These are phyloP conservation scores for Greenwoodochromis staneri DNA, from an alignment of 2,113 vertebrate species.

Conservation along the genomic window DNA sequence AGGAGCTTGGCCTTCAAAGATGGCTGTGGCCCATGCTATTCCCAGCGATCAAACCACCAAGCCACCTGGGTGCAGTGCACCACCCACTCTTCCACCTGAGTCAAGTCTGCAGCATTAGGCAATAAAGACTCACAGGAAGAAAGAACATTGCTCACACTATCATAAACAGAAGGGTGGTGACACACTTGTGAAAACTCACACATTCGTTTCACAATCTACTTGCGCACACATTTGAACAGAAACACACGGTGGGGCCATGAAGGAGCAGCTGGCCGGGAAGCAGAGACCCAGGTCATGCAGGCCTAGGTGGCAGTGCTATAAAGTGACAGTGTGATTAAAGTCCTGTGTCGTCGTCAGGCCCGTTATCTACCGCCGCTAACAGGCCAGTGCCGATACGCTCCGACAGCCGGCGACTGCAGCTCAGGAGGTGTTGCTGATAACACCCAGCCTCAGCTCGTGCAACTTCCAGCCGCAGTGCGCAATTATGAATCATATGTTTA, in stretches of 20 bases:
- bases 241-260: background rate
- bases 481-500: conserved; percentile 16
- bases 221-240: background rate
- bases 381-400: conserved; percentile 28
- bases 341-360: conserved; percentile 28
- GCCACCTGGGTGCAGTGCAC: background rate
- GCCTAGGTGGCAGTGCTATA: conserved; percentile 43
- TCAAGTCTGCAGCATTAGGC: background rate
- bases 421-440: conserved; percentile 43
- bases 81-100: background rate
- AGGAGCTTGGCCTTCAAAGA: background rate
- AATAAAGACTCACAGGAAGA: background rate
- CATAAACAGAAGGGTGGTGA: background rate
- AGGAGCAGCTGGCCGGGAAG: conserved; percentile 8
- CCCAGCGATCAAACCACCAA: background rate
- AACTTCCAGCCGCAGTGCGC: background rate
- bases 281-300: conserved; percentile 15
- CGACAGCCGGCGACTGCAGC: conserved; percentile 33
- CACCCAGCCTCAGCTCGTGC: background rate
- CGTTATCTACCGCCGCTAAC: conserved; percentile 59
- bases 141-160: background rate
- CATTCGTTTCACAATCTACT: background rate
- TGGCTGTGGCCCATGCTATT: background rate
- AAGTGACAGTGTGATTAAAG: conserved; percentile 69
- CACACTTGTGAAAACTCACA: background rate